These are phyloP conservation scores for human (Homo sapiens) DNA, from an alignment of 2,113 vertebrate species.

Conservation along the genomic window DNA sequence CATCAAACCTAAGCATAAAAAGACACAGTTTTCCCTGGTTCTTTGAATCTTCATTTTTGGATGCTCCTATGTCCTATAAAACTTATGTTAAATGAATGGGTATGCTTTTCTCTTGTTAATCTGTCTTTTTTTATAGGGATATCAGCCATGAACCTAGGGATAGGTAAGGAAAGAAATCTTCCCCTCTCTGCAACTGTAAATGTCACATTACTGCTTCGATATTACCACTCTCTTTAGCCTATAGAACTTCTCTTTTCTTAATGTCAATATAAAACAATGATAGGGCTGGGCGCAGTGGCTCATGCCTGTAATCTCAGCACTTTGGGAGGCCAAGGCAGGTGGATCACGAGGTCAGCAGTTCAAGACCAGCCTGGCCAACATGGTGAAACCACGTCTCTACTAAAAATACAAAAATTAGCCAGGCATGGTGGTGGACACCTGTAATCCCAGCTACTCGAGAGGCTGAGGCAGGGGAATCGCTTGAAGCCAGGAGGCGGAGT, in stretches of 20 bases:
- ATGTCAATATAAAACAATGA: background rate
- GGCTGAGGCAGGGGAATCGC: too few species aligned
- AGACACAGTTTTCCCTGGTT: background rate
- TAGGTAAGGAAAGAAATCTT: background rate
- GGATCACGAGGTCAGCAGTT: too few species aligned
- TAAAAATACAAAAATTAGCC: too few species aligned
- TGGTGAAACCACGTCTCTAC: too few species aligned
- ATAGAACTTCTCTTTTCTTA: background rate
- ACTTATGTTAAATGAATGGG: background rate
- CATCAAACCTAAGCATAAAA: background rate
- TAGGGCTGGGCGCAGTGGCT: too few species aligned
- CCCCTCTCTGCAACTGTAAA: background rate
- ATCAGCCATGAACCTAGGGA: background rate
- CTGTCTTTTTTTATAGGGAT: background rate
- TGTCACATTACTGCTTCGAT: background rate
- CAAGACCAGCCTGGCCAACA: too few species aligned
- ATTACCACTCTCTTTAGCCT: background rate
- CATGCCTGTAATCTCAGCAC: too few species aligned
- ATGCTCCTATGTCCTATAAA: background rate
- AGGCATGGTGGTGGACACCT: too few species aligned
- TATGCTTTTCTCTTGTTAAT: background rate
- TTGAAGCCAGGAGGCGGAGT: accelerated
- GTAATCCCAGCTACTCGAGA: too few species aligned
- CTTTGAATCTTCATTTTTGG: background rate
- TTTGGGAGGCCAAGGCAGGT: too few species aligned